Evolutionary conservation across 2,888 invertebrate species (phyloP).

Genomic region (Drosophila vallismaia): DNA sequence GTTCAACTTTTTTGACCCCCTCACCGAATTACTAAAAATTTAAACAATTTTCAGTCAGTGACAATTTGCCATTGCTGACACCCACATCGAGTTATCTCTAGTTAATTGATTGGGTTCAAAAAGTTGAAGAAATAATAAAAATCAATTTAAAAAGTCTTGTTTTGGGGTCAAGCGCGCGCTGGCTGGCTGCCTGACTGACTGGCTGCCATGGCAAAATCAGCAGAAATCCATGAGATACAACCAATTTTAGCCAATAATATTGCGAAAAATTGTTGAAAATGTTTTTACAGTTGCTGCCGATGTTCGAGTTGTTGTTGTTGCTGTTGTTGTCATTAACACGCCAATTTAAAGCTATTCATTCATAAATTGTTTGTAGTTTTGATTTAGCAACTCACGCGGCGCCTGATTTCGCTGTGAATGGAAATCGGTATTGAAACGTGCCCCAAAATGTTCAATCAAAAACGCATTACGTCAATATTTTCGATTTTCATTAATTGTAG

Average conservation of each 20-base stretch:
- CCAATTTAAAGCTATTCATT: slow-evolving; percentile 74
- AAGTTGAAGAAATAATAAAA: slow-evolving; percentile 80
- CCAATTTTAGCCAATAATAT: slow-evolving; percentile 43
- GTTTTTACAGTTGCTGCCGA: slow-evolving; percentile 37
- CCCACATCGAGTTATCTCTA: slow-evolving; percentile 72
- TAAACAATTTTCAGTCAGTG: slow-evolving; percentile 22
- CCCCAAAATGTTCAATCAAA: slow-evolving; percentile 67
- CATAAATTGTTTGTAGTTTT: slow-evolving; percentile 61
- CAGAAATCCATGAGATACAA: slow-evolving; percentile 6
- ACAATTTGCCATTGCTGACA: slow-evolving; percentile 62
- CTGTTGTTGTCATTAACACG: slow-evolving; percentile 47
- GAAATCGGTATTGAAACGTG: slow-evolving; percentile 45
- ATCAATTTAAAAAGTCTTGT: slow-evolving; percentile 69
- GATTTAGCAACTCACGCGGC: slow-evolving; percentile 65
- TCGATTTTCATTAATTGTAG: slow-evolving; percentile 51
- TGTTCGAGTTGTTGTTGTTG: slow-evolving; percentile 15
- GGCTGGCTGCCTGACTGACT: slow-evolving; percentile 25
- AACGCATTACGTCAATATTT: slow-evolving; percentile 70
- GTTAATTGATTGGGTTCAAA: slow-evolving; percentile 82
- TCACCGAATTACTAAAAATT: slow-evolving; percentile 1
- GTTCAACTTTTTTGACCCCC: slow-evolving; percentile 19
- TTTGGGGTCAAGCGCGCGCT: slow-evolving; percentile 72
- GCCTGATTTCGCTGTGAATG: slow-evolving; percentile 44
- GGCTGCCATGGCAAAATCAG: slow-evolving; percentile 54
- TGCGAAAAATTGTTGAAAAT: slow-evolving; percentile 62